A percentile compares a stretch with the other conserved stretches of the same genome.
Conservation (phyloP, 2,888 invertebrate species). For the Hemistola chrysoprasaria region DNA sequence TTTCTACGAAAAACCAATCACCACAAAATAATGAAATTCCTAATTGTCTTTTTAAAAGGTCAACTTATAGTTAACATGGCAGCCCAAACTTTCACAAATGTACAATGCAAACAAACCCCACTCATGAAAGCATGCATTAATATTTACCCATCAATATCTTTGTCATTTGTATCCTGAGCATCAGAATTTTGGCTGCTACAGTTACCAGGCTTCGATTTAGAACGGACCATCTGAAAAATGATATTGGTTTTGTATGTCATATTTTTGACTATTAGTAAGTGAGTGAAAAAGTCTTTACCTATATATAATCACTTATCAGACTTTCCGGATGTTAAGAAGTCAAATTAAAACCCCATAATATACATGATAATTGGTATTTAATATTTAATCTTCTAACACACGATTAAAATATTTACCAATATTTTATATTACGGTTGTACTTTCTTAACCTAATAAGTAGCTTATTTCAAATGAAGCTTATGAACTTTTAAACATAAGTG, state of each 20-base stretch:
- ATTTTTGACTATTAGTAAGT: neutral
- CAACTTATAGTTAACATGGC: too few species aligned
- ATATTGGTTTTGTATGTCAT: conserved; percentile 28
- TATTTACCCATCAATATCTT: conserved; percentile 78
- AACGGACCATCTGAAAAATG: conserved; percentile 74
- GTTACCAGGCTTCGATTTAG: conserved; percentile 64
- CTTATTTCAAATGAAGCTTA: conserved; percentile 10
- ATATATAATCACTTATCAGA: neutral
- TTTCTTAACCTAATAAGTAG: conserved; percentile 10
- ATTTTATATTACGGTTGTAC: conserved; percentile 6
- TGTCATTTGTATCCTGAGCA: conserved; percentile 62
- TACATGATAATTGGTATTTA: conserved; percentile 15
- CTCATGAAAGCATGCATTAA: conserved; percentile 25
- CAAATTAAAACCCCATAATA: conserved; percentile 25
- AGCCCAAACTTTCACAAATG: too few species aligned
- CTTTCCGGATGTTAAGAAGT: too few species aligned
- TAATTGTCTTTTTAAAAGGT: too few species aligned
- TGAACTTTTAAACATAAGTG: too few species aligned
- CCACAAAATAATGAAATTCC: too few species aligned
- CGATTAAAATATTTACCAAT: neutral
- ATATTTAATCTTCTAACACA: conserved; percentile 6
- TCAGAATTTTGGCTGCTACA: conserved; percentile 69
- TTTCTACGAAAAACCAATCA: neutral
- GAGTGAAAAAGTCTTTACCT: conserved; percentile 13
- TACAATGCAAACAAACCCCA: conserved; percentile 7